Percentiles rank a stretch among this genome's conserved stretches.
phyloP scores from a whole-genome alignment of 2,797 vertebrate genomes.

The Hydrocynus forskahlii region DNA sequence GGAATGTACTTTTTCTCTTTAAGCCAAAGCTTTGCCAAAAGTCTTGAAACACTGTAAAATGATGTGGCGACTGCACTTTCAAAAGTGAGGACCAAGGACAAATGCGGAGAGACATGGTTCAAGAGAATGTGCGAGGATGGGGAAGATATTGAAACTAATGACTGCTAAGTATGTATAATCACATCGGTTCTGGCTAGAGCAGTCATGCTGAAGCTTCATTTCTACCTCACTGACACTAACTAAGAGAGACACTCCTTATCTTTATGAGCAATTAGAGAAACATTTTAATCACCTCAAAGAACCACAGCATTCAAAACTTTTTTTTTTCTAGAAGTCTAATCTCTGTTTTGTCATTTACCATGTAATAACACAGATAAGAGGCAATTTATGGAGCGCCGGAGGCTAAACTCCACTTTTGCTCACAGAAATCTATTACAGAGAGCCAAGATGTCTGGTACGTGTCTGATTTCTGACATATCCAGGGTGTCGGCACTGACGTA shows the following conservation, averaged over 20 bases:
- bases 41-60: background rate
- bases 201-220: conserved; percentile 15
- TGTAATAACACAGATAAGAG: background rate
- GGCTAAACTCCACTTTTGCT: background rate
- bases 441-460: conserved; percentile 3
- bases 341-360: background rate
- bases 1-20: conserved; percentile 4
- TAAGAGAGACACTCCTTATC: background rate
- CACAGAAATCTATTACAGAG: background rate
- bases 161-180: conserved; percentile 30
- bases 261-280: background rate
- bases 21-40: background rate
- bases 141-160: conserved; percentile 21
- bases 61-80: background rate
- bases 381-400: background rate
- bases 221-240: background rate
- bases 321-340: conserved; percentile 7
- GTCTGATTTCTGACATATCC: background rate
- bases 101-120: conserved; percentile 5
- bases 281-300: background rate
- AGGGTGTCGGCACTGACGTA: background rate
- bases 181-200: conserved; percentile 10
- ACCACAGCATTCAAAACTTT: background rate
- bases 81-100: background rate
- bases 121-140: conserved; percentile 26